Evolutionary conservation across 2,888 invertebrate species (phyloP), one percentile per base, ranked within the genome.

Genomic region (Aphodius sticticus): DNA sequence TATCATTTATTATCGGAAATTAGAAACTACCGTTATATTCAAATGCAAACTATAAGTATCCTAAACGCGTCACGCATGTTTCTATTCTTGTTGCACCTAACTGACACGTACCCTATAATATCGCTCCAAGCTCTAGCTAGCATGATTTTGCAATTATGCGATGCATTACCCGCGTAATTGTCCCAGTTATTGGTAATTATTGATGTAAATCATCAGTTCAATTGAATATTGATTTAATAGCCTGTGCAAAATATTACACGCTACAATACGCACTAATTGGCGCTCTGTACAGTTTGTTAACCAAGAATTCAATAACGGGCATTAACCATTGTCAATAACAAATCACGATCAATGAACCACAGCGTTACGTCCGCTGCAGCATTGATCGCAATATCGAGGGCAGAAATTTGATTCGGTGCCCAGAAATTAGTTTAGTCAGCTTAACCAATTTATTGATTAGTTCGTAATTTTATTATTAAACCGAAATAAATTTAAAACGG

Each of bases 241-340:
- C 12, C 53, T 53, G 53, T 12, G 53, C 53, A 3, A 53, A 53
- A 53, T 53, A 53, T 53, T 53, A 53, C 53, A 53, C 53, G 53
- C 53, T 3, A 53, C 53, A 53, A 53, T 53, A 53, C 53, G 53
- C 53, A 53, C 53, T 53, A 53, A 53, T 53, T 5, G 53, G 9
- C 7, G 53, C 53, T 12, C 9, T 12, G 53, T 53, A 53, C 53
- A 53, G 53, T 53, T 53, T 53, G 53, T 53, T 53, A 53, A 53
- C 53, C 53, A 53, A 53, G 53, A 53, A 53, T 53, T 12, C 53
- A 53, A 53, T 53, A 53, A 53, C 53, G 53, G 53, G 53, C 53
- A 53, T 53, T 53, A 53, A 53, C 53, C 53, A 53, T 53, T 53
- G 53, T 53, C 53, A 53, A 53, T 53, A 53, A 53, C 53, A 53